Evolutionary conservation across 2,113 vertebrate genomes (phyloP).

Genomic region (Alaudala cheleensis): DNA sequence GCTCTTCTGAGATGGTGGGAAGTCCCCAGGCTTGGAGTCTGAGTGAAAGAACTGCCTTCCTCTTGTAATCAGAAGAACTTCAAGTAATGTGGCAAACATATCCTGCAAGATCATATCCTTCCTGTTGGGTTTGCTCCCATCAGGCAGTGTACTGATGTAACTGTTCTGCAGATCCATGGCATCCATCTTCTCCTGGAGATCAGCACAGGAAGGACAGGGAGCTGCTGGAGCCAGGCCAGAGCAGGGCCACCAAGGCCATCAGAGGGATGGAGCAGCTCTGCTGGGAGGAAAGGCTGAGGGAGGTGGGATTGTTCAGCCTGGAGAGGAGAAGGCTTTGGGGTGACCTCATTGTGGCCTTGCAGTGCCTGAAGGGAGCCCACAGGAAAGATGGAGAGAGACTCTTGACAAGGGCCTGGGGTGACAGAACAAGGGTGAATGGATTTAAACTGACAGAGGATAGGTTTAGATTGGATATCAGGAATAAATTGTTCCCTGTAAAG

Average conservation of each 20-base stretch:
- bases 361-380: background rate
- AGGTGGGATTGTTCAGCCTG: background rate
- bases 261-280: background rate
- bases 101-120: conserved; percentile 15
- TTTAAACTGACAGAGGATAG: rapidly evolving
- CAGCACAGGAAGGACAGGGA: background rate
- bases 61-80: background rate
- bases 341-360: rapidly evolving
- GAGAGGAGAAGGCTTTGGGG: background rate
- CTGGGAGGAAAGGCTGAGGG: background rate
- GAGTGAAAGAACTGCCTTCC: background rate
- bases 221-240: background rate
- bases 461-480: rapidly evolving
- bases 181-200: background rate
- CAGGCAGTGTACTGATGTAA: background rate
- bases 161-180: background rate
- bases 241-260: background rate
- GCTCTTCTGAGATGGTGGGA: background rate
- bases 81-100: background rate
- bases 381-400: background rate
- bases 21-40: background rate
- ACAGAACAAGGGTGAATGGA: background rate
- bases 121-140: background rate
- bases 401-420: background rate
- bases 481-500: background rate